These are phyloP conservation scores for Actinemys pallida DNA, from an alignment of 2,113 vertebrate species.

Conservation along the genomic window DNA sequence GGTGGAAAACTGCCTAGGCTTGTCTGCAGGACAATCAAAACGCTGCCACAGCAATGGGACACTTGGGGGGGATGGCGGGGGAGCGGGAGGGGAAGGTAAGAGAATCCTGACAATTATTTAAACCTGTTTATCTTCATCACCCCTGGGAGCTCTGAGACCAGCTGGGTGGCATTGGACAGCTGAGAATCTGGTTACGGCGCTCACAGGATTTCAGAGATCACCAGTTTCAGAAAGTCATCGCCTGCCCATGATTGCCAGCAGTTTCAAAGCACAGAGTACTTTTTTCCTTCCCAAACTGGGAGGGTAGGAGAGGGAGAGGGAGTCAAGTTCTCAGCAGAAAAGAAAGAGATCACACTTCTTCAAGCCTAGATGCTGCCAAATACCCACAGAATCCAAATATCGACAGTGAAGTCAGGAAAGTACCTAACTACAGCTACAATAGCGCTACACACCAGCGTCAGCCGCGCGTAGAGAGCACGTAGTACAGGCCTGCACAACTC, in stretches of 20 bases:
- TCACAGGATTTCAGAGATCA: conserved; percentile 71
- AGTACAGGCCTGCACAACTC: neutral
- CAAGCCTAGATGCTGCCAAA: neutral
- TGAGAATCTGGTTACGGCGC: conserved; percentile 56
- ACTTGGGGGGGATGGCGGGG: neutral
- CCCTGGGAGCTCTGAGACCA: neutral
- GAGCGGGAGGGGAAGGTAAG: neutral
- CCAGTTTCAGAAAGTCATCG: conserved; percentile 43
- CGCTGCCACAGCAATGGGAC: neutral
- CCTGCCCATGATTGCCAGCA: neutral
- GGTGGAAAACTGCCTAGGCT: neutral
- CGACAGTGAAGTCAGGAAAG: neutral
- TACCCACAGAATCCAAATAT: neutral
- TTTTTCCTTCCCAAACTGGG: neutral
- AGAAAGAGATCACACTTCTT: neutral
- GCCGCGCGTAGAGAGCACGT: neutral
- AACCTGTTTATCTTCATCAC: conserved; percentile 66
- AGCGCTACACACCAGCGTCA: neutral
- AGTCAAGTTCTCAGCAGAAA: neutral
- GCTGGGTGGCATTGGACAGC: neutral
- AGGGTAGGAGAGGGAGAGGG: neutral
- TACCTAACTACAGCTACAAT: neutral
- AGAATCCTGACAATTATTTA: neutral
- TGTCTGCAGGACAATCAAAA: neutral
- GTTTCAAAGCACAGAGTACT: neutral